Percentiles rank a stretch among this genome's conserved stretches.
phyloP scores from a whole-genome alignment of 2,797 vertebrate species.

The Artibeus jamaicensis region DNA sequence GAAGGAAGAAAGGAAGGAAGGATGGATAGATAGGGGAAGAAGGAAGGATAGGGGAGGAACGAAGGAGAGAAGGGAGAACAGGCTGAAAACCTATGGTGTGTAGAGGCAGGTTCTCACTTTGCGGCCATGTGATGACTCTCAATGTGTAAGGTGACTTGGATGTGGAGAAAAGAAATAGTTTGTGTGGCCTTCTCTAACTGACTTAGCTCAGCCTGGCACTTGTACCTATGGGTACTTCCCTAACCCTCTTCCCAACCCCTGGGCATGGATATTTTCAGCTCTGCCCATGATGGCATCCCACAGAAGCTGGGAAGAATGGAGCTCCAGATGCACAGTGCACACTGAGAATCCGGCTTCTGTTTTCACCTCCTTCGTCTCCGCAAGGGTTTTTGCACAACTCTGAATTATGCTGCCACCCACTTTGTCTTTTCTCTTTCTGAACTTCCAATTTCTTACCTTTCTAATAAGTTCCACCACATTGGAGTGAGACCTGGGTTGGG shows the following conservation, averaged over 20 bases:
- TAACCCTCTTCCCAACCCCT: not conserved
- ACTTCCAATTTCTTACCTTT: not conserved
- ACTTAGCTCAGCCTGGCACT: not conserved
- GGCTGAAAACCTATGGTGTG: not conserved
- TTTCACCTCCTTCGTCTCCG: not conserved
- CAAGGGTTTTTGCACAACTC: not conserved
- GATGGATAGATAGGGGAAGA: fast-evolving
- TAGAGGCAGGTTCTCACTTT: not conserved
- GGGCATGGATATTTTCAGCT: not conserved
- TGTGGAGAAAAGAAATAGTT: not conserved
- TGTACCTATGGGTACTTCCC: not conserved
- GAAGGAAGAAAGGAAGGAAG: not conserved
- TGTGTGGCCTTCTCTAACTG: not conserved
- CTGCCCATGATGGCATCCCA: not conserved
- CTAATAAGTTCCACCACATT: not conserved
- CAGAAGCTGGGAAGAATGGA: not conserved
- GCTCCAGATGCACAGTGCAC: not conserved
- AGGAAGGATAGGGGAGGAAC: no score
- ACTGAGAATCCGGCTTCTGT: not conserved
- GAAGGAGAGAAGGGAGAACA: not conserved
- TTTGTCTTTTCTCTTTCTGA: not conserved
- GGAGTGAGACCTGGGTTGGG: not conserved
- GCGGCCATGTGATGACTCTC: not conserved
- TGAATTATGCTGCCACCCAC: not conserved
- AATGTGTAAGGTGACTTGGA: not conserved